Base-by-base conservation (phyloP, 1,140 invertebrate genomes). In the Aradophagus sp. region DNA sequence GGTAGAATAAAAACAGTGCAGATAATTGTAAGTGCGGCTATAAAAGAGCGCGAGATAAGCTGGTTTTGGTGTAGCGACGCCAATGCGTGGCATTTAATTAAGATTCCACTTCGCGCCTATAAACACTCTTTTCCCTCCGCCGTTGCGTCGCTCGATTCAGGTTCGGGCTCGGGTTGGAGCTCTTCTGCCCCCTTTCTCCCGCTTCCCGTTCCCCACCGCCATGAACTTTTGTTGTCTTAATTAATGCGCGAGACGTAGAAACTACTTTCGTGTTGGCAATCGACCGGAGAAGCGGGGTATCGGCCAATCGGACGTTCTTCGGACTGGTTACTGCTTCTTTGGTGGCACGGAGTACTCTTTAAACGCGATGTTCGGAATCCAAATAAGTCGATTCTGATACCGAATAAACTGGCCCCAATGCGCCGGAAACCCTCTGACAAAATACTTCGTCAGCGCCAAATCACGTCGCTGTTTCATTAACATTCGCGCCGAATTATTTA, bases 81-180 rank as follows among this genome's bases (percentile, higher is more conserved):
- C 62, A 34, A 67, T 67, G 70, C 63, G 56, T 73, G 69, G 62
- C 62, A 58, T 73, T 73, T 73, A 73, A 73, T 73, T 73, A 73
- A 67, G 69, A 73, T 73, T 73, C 69, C 62, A 50, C 50, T 73
- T 73, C 69, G 62, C 69, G 62, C 62, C 70, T 67, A 59, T 73
- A 67, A 63, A 56, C 70, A 47, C 26, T 62, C 50, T 29, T 70
- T 52, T 19, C 27, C 19, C 47, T 31, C 13, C 17, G 3, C 23
- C 17, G 27, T 17, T 8, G 41, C 7, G 6, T 29, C 11, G 15
- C 27, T 29, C 27, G 44, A 36, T 20, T 36, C 38, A 55, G 31
- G 14, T 39, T 41, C 27, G 31, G 23, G 47, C 45, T n/a, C n/a
- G n/a, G n/a, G n/a, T n/a, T n/a, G n/a, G n/a, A n/a, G n/a, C n/a